Conservation (phyloP, 2,888 invertebrate genomes). For the Zhuqinia jingwanae region DNA sequence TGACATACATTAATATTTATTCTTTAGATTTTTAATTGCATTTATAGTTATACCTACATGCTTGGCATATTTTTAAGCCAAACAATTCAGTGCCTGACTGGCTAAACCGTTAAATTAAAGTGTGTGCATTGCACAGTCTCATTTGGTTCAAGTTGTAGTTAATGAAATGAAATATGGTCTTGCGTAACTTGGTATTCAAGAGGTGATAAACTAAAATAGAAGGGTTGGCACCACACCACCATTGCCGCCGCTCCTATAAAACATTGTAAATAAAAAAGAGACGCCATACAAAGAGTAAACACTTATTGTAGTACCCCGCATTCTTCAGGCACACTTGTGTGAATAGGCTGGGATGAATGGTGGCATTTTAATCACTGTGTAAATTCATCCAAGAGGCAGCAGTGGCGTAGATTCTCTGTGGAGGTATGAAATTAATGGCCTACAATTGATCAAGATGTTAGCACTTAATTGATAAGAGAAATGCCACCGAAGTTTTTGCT, state of each 20-base stretch:
- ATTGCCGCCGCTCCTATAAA: slow-evolving; percentile 25
- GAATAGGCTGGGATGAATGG: background rate
- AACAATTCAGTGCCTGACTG: slow-evolving; percentile 1
- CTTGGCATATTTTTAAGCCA: background rate
- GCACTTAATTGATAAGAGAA: slow-evolving; percentile 31
- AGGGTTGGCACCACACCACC: background rate
- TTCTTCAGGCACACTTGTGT: slow-evolving; percentile 1
- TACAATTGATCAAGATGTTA: slow-evolving; percentile 54
- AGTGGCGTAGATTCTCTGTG: background rate
- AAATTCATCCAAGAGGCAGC: background rate
- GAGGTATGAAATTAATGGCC: slow-evolving; percentile 42
- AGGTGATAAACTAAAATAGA: slow-evolving; percentile 1
- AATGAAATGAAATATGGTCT: slow-evolving; percentile 36
- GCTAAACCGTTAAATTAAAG: background rate
- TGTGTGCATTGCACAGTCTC: no score
- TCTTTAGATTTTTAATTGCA: background rate
- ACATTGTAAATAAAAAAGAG: background rate
- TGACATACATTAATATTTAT: no score
- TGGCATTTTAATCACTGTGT: background rate
- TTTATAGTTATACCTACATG: no score
- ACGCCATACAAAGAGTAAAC: background rate
- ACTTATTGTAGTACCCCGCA: no score
- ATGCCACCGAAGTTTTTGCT: slow-evolving; percentile 6
- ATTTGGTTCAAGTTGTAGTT: background rate
- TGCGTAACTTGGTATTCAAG: slow-evolving; percentile 41